Conservation (phyloP, 2,888 invertebrate genomes). For the Lasioglossum malachurum region DNA sequence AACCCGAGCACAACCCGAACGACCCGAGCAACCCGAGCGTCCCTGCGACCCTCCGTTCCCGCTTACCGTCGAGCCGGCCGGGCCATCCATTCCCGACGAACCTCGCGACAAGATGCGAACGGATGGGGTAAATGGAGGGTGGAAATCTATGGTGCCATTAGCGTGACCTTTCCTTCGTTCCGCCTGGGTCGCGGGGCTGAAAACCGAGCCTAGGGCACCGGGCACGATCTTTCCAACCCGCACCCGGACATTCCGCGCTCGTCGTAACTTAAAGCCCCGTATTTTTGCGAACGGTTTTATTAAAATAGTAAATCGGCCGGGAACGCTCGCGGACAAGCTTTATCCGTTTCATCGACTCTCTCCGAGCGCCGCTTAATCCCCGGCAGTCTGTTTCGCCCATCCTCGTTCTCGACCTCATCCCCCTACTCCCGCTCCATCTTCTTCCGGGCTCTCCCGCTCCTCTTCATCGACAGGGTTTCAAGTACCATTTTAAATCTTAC, state of each 20-base stretch:
- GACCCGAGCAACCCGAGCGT: conserved; percentile 36
- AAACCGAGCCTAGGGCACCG: conserved; percentile 9
- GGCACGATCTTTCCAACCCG: not conserved
- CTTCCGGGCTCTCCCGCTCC: not conserved
- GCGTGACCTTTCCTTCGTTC: conserved; percentile 58
- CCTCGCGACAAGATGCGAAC: conserved; percentile 57
- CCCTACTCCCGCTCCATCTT: not conserved
- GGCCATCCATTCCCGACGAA: conserved; percentile 34
- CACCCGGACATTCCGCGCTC: conserved; percentile 48
- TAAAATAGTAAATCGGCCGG: conserved; percentile 73
- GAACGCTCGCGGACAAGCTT: conserved; percentile 35
- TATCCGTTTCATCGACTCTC: not conserved
- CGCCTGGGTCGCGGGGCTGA: not conserved
- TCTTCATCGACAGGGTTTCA: conserved; percentile 15
- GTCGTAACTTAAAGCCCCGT: conserved; percentile 48
- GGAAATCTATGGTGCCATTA: conserved; percentile 77
- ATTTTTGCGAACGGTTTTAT: conserved; percentile 67
- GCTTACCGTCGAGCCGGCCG: not conserved
- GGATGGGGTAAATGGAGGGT: conserved; percentile 65
- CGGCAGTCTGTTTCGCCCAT: not conserved
- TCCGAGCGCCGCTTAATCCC: conserved; percentile 6
- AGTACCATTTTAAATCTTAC: conserved; percentile 15
- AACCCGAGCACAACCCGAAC: not conserved
- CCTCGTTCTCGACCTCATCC: not conserved
- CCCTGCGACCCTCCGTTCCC: not conserved